Evolutionary conservation across 2,888 invertebrate genomes (phyloP).

Genomic region (Arge pagana): DNA sequence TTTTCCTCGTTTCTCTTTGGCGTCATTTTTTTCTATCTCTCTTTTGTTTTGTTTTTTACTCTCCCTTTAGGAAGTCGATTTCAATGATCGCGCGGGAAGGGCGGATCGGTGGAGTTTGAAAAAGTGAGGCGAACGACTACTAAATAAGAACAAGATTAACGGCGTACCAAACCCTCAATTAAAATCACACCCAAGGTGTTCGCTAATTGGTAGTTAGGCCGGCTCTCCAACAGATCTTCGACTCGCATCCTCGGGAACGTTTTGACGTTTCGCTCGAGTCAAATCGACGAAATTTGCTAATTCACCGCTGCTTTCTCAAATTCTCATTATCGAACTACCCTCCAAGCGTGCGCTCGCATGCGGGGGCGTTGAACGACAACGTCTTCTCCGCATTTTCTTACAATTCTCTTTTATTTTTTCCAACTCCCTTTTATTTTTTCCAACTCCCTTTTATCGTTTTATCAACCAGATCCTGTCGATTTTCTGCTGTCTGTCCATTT

Average conservation of each 20-base stretch:
- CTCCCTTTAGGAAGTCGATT: no score
- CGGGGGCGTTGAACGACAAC: constrained; percentile 3
- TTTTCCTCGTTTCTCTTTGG: not conserved
- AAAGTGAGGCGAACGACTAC: no score
- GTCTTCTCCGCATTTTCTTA: not conserved
- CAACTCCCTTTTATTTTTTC: no score
- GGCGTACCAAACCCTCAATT: constrained; percentile 39
- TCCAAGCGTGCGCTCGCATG: not conserved
- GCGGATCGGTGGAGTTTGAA: constrained; percentile 1
- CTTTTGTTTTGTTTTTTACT: not conserved
- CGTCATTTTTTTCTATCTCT: not conserved
- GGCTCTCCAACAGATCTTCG: no score
- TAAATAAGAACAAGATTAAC: no score
- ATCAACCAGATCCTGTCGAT: no score
- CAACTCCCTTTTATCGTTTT: no score
- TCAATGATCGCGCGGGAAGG: not conserved
- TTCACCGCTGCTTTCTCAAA: not conserved
- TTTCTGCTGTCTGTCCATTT: no score
- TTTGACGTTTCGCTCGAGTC: constrained; percentile 12
- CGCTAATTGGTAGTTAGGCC: constrained; percentile 50
- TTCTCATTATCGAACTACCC: not conserved
- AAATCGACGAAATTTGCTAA: constrained; percentile 20
- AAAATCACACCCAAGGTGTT: constrained; percentile 53
- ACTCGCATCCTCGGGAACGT: not conserved
- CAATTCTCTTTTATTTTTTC: no score